Evolutionary conservation across 2,113 vertebrate genomes (phyloP).

Genomic region (Cololabis saira): DNA sequence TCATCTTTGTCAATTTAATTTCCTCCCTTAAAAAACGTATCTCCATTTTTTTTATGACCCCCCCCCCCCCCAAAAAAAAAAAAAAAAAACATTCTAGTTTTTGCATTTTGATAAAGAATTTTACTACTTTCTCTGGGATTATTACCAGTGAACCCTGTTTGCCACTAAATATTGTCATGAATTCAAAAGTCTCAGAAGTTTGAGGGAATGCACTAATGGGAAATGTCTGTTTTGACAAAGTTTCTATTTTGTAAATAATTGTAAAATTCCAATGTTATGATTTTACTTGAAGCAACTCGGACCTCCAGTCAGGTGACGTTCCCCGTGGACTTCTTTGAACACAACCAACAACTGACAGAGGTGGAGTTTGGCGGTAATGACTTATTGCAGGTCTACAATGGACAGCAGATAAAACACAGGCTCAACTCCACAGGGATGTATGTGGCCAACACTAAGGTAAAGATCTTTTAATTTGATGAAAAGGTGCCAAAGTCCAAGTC

Average conservation of each 20-base stretch:
- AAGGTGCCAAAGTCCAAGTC: background rate
- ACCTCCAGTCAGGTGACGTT: constrained; percentile 97
- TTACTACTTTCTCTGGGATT: too few species aligned
- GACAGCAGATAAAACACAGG: constrained; percentile 98
- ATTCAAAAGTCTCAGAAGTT: too few species aligned
- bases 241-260: background rate
- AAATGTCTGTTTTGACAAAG: too few species aligned
- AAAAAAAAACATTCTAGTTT: too few species aligned
- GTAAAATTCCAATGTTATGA: background rate
- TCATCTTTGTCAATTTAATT: too few species aligned
- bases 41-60: too few species aligned
- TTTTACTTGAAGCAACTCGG: constrained; percentile 86
- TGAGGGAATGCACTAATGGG: too few species aligned
- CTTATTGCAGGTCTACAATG: constrained; percentile 97
- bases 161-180: too few species aligned
- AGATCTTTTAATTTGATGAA: background rate
- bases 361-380: constrained; percentile 98
- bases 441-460: constrained; percentile 98
- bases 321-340: constrained; percentile 99
- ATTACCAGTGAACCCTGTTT: too few species aligned
- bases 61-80: too few species aligned
- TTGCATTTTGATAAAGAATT: too few species aligned
- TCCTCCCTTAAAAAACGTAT: too few species aligned
- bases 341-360: constrained; percentile 98
- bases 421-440: constrained; percentile 99